These are phyloP conservation scores for Psammodynastes pulverulentus DNA, from an alignment of 2,113 vertebrate genomes.

Conservation along the genomic window DNA sequence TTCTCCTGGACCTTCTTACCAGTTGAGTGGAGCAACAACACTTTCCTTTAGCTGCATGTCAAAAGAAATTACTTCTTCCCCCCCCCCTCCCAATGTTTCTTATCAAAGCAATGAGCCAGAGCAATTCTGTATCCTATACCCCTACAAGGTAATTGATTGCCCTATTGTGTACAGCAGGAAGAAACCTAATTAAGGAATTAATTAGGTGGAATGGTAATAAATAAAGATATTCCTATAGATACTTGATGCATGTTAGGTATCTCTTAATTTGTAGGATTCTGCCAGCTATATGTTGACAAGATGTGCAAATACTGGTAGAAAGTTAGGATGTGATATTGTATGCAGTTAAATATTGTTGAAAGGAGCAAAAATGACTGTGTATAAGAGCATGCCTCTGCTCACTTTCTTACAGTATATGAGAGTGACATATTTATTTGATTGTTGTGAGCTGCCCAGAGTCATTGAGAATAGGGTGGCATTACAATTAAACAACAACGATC, in stretches of 20 bases:
- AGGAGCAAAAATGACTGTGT: neutral
- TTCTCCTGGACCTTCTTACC: neutral
- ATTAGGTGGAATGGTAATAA: neutral
- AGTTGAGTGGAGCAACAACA: neutral
- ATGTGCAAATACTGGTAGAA: neutral
- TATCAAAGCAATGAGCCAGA: neutral
- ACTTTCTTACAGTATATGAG: neutral
- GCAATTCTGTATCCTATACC: neutral
- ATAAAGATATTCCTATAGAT: neutral
- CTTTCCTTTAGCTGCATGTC: neutral
- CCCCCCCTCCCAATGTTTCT: neutral
- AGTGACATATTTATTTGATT: neutral
- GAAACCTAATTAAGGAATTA: neutral
- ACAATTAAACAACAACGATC: neutral
- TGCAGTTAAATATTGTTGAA: neutral
- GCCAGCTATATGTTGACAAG: neutral
- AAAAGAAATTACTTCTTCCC: neutral
- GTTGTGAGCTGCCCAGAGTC: neutral
- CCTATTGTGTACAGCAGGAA: neutral
- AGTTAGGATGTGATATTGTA: neutral
- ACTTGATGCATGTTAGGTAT: neutral
- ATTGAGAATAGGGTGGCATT: neutral
- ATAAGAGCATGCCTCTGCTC: neutral
- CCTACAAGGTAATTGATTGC: neutral
- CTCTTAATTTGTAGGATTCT: neutral